Percentiles rank a stretch among this genome's conserved stretches.
Evolutionary conservation across 2,113 vertebrate genomes (phyloP).

Genomic region (Tetraodon nigroviridis): DNA sequence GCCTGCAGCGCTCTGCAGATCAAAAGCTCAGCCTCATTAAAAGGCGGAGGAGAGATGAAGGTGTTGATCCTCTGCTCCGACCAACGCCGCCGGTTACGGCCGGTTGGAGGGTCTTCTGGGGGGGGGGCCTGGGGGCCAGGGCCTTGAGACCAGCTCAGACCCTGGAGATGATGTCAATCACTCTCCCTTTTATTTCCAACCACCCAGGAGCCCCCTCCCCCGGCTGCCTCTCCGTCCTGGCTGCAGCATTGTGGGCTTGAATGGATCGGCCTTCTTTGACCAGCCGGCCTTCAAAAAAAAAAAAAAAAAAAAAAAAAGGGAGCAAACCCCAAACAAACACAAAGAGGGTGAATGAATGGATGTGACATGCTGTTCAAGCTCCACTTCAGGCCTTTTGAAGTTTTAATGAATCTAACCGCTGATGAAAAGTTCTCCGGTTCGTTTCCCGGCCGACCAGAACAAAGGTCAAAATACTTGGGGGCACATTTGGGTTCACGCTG

Average conservation of each 20-base stretch:
- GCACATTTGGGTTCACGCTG: neutral
- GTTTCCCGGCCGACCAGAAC: conserved; percentile 10
- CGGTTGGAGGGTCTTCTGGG: conserved; percentile 35
- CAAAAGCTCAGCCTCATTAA: conserved; percentile 67
- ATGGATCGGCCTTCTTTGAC: conserved; percentile 43
- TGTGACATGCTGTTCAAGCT: conserved; percentile 36
- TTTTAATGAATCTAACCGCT: conserved; percentile 42
- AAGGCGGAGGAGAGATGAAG: conserved; percentile 61
- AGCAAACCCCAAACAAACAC: conserved; percentile 15
- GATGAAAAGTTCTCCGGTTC: conserved; percentile 16
- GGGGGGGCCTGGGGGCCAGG: conserved; percentile 46
- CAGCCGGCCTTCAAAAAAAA: conserved; percentile 41
- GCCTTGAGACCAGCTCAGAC: conserved; percentile 20
- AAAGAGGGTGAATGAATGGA: conserved; percentile 38
- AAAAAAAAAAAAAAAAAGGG: conserved; percentile 13
- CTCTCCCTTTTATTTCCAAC: conserved; percentile 36
- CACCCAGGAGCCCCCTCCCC: conserved; percentile 19
- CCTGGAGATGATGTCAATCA: conserved; percentile 38
- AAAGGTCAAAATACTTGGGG: conserved; percentile 7
- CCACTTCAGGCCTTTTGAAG: conserved; percentile 33
- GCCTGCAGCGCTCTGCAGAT: conserved; percentile 57
- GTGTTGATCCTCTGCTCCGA: conserved; percentile 61
- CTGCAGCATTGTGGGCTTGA: conserved; percentile 21
- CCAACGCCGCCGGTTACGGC: conserved; percentile 32
- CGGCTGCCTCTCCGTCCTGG: no score